Evolutionary conservation across 1,140 invertebrate species (phyloP).

Genomic region (Rhagoletis pomonella): DNA sequence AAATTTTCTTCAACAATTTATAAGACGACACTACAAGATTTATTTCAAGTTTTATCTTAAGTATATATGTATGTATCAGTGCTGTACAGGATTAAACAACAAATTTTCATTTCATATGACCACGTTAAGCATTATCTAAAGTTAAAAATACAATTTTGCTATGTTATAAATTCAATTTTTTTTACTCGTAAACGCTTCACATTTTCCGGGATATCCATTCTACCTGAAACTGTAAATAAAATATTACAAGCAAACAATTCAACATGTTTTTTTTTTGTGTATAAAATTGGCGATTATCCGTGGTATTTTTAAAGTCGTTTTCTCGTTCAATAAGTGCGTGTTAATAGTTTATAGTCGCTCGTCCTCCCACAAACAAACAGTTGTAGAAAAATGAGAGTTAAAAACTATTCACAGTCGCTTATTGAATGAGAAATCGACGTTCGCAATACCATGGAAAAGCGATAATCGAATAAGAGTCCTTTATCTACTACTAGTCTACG

Average conservation of each 20-base stretch:
- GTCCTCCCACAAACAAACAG: too few relatives aligned
- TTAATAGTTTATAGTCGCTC: too few relatives aligned
- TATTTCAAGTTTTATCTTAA: not conserved
- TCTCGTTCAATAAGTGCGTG: too few relatives aligned
- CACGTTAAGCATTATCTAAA: not conserved
- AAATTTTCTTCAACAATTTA: not conserved
- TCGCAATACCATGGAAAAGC: too few relatives aligned
- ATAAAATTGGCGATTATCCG: too few relatives aligned
- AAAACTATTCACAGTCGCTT: too few relatives aligned
- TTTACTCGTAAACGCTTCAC: not conserved
- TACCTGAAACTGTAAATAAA: conserved; percentile 14
- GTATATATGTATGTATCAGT: not conserved
- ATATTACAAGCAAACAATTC: not conserved
- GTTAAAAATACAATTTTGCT: not conserved
- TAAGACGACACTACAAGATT: not conserved
- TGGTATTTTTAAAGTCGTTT: too few relatives aligned
- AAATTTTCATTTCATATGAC: not conserved
- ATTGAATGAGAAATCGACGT: too few relatives aligned
- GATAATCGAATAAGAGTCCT: too few relatives aligned
- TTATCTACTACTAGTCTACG: too few relatives aligned
- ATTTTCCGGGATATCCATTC: not conserved
- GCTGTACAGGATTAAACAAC: not conserved
- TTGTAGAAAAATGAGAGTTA: too few relatives aligned
- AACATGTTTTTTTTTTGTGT: too few relatives aligned
- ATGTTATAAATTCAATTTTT: not conserved